Evolutionary conservation across 2,797 vertebrate genomes (phyloP).

Genomic region (Pantherophis vulpinus): DNA sequence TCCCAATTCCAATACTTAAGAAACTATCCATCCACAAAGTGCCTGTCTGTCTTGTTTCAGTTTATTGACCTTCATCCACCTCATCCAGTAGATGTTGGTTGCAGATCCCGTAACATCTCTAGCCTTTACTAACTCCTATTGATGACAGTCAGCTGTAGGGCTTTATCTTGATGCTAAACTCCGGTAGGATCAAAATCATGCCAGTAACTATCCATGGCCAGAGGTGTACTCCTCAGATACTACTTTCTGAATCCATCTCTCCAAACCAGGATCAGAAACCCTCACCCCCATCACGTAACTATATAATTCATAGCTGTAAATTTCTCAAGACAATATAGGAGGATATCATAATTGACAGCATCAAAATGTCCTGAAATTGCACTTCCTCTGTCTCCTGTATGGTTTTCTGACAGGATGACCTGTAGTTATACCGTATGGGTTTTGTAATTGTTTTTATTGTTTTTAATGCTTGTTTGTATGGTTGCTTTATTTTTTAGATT

Average conservation of each 20-base stretch:
- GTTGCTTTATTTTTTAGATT: background rate
- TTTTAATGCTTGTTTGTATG: background rate
- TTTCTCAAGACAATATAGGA: background rate
- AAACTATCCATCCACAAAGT: background rate
- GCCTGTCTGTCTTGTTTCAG: background rate
- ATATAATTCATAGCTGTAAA: background rate
- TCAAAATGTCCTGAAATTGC: background rate
- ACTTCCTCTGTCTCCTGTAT: background rate
- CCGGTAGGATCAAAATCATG: background rate
- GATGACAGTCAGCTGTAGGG: background rate
- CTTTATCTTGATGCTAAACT: background rate
- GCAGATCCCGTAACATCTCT: background rate
- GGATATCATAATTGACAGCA: background rate
- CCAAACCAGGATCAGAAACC: background rate
- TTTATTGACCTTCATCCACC: background rate
- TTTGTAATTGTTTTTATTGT: background rate
- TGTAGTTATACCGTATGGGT: background rate
- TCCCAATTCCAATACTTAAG: background rate
- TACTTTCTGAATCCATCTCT: background rate
- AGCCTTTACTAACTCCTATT: background rate
- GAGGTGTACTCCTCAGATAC: background rate
- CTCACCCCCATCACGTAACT: background rate
- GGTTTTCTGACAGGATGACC: background rate
- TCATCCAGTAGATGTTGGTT: background rate
- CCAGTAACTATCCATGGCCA: background rate